Evolutionary conservation across 2,888 invertebrate genomes (phyloP).

Genomic region (Vanessa cardui): DNA sequence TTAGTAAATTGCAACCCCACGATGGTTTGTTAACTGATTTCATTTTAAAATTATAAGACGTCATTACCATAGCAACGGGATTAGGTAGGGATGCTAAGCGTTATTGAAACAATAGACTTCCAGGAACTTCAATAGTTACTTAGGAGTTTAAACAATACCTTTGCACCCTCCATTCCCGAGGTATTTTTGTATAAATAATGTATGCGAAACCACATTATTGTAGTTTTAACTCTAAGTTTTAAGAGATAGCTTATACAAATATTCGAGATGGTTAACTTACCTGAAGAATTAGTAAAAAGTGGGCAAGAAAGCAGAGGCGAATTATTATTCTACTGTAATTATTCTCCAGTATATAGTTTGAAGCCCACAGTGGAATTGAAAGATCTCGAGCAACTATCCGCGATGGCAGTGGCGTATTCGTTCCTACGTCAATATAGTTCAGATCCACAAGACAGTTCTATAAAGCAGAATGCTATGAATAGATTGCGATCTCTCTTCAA

Average conservation of each 20-base stretch:
- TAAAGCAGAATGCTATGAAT: conserved; percentile 52
- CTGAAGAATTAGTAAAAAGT: conserved; percentile 31
- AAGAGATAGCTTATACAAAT: background rate
- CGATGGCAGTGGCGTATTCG: background rate
- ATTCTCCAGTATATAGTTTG: background rate
- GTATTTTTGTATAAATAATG: background rate
- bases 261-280: conserved; percentile 22
- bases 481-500: conserved; percentile 58
- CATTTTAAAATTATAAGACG: background rate
- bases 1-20: background rate
- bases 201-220: background rate
- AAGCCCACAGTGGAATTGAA: conserved; percentile 38
- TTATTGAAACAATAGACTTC: conserved; percentile 13
- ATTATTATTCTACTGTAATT: background rate
- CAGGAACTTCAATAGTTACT: conserved; percentile 19
- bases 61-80: conserved; percentile 7
- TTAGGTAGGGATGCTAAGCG: conserved; percentile 10
- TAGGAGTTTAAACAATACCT: conserved; percentile 4
- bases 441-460: conserved; percentile 50
- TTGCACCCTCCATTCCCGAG: background rate
- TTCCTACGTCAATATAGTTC: conserved; percentile 36
- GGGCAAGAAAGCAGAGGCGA: conserved; percentile 25
- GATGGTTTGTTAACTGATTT: background rate
- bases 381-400: conserved; percentile 23
- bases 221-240: background rate